These are phyloP conservation scores for Myotis myotis DNA, from an alignment of 2,797 vertebrate genomes.

Conservation along the genomic window DNA sequence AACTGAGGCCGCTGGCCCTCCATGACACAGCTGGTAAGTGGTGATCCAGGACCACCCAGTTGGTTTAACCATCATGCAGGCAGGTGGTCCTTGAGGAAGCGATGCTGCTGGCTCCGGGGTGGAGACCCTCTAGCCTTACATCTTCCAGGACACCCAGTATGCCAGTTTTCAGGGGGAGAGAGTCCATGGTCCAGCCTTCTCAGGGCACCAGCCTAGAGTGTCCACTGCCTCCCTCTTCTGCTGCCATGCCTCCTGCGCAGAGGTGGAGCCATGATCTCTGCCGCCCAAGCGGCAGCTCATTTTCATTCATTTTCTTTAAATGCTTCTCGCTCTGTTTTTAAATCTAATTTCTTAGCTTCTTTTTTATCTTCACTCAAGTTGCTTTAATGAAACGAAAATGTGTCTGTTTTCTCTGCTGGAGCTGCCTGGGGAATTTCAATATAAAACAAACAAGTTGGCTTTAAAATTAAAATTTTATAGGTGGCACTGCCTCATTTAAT, in stretches of 20 bases:
- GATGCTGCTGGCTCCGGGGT: not conserved
- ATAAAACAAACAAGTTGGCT: slow-evolving; percentile 86
- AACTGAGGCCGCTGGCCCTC: not conserved
- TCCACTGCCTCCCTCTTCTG: accelerated
- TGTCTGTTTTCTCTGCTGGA: slow-evolving; percentile 82
- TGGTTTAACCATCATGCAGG: not conserved
- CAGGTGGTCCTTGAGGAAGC: not conserved
- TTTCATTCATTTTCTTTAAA: slow-evolving; percentile 73
- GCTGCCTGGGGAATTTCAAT: slow-evolving; percentile 81
- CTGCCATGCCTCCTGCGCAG: not conserved
- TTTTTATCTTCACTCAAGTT: slow-evolving; percentile 84
- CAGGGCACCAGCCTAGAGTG: not conserved
- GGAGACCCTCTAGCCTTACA: not conserved
- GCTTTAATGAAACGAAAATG: slow-evolving; percentile 85
- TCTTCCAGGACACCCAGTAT: not conserved
- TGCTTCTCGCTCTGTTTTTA: slow-evolving; percentile 80
- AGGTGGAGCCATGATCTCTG: accelerated
- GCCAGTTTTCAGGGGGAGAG: not conserved
- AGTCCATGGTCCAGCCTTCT: not conserved
- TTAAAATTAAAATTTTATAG: slow-evolving; percentile 86
- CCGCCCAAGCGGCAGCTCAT: not conserved
- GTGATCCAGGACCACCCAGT: not conserved
- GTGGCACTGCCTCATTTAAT: slow-evolving; percentile 84
- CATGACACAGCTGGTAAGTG: not conserved
- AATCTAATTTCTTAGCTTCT: slow-evolving; percentile 82